Conservation (phyloP, 2,113 vertebrate genomes). For the Puffinus mauretanicus region DNA sequence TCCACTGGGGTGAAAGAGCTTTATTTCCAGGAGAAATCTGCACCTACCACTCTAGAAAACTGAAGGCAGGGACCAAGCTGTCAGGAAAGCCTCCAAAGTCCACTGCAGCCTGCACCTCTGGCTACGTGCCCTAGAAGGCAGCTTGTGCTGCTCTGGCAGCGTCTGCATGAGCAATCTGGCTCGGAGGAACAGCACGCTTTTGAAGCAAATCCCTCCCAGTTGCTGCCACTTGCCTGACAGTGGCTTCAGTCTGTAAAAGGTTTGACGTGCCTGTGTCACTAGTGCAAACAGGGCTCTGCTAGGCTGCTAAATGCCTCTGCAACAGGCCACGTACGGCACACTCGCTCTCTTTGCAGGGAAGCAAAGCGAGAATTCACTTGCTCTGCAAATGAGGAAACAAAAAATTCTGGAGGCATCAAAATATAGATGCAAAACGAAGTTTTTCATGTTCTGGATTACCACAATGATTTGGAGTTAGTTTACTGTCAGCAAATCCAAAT, state of each 20-base stretch:
- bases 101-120: background rate
- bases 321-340: background rate
- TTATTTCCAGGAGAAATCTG: background rate
- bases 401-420: background rate
- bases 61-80: background rate
- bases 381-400: background rate
- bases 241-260: background rate
- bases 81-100: background rate
- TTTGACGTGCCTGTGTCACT: background rate
- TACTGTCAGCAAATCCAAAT: conserved; percentile 22
- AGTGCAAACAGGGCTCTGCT: background rate
- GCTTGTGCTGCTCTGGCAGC: background rate
- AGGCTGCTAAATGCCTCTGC: background rate
- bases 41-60: background rate
- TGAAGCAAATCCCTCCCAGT: background rate
- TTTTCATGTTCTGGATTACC: background rate
- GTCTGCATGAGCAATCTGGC: background rate
- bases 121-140: background rate
- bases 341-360: background rate
- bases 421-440: background rate
- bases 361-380: background rate
- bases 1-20: background rate
- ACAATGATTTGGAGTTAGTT: background rate
- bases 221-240: background rate
- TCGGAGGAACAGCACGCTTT: background rate